Conservation (phyloP, 2,113 vertebrate species). For the Lycaon pictus region DNA sequence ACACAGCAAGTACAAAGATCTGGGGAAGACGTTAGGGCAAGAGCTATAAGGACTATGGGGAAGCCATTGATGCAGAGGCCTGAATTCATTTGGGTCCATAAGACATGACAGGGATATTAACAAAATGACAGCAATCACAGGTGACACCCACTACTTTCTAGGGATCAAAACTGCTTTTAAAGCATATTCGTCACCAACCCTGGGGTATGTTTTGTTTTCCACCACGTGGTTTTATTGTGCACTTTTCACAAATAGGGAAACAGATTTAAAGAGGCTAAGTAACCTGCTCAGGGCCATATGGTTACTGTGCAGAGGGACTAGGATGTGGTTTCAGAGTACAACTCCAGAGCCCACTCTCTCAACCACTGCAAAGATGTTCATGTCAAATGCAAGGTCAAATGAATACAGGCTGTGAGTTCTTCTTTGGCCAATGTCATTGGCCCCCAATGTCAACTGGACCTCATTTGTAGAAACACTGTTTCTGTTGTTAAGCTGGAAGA, state of each 20-base stretch:
- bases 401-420: neutral
- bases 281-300: neutral
- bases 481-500: neutral
- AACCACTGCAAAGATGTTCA: neutral
- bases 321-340: too few relatives aligned
- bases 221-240: neutral
- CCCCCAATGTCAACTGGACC: neutral
- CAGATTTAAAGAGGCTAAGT: neutral
- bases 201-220: neutral
- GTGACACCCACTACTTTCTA: neutral
- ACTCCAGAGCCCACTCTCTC: neutral
- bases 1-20: neutral
- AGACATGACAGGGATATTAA: neutral
- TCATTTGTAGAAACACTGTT: neutral
- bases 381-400: neutral
- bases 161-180: neutral
- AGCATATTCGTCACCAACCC: neutral
- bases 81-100: neutral
- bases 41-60: neutral
- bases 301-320: neutral
- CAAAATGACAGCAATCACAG: neutral
- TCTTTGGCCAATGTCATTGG: neutral
- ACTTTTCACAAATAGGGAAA: neutral
- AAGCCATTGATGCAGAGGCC: neutral
- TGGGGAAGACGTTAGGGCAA: neutral